Conservation (phyloP, 2,113 vertebrate genomes). For the Podarcis cretensis region DNA sequence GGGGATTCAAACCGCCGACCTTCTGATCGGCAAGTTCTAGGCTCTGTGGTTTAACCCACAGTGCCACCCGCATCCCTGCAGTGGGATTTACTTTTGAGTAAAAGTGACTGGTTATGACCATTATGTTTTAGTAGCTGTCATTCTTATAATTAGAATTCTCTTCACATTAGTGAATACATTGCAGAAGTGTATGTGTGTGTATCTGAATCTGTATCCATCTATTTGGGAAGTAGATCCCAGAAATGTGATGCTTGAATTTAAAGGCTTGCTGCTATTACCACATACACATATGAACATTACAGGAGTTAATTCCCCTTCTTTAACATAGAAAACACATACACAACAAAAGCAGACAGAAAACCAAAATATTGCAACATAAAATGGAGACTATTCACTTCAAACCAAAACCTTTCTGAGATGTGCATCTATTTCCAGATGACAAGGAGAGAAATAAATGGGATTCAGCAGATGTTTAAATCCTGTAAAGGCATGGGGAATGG, state of each 20-base stretch:
- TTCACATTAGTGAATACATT: constrained; percentile 15
- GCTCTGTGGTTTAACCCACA: no score
- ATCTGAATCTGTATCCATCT: background rate
- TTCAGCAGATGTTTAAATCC: constrained; percentile 67
- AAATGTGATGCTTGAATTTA: background rate
- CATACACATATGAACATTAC: background rate
- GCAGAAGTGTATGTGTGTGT: background rate
- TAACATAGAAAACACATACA: background rate
- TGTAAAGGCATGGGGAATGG: constrained; percentile 53
- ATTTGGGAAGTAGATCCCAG: background rate
- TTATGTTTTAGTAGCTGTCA: background rate
- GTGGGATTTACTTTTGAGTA: background rate
- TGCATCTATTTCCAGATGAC: constrained; percentile 59
- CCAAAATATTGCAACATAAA: constrained; percentile 50
- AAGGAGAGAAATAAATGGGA: constrained; percentile 61
- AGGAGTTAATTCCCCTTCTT: constrained; percentile 3
- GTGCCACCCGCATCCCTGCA: background rate
- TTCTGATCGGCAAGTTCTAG: no score
- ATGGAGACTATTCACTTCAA: constrained; percentile 13
- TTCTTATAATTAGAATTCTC: background rate
- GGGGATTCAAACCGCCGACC: no score
- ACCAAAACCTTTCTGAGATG: constrained; percentile 44
- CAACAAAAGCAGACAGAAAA: background rate
- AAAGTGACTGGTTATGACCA: background rate
- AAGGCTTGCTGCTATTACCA: background rate